Conservation (phyloP, 37 sponge, comb jelly and placozoan species). For the Cladorhizidae sp. region DNA sequence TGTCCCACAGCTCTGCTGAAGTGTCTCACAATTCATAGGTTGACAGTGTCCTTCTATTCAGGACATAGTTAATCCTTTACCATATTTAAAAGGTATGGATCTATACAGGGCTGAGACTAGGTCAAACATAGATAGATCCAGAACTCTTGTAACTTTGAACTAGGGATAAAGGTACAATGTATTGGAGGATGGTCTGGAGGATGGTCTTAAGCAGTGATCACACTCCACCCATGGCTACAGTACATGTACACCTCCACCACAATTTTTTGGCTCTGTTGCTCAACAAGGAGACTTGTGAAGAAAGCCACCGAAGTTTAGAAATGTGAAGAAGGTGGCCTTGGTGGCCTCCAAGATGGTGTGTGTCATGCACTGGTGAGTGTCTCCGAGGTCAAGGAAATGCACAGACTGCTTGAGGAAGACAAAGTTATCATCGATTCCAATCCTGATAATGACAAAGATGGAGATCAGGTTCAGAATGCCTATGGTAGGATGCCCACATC, state of each 20-base stretch:
- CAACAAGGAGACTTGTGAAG: conserved; percentile 76
- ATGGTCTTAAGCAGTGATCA: no score
- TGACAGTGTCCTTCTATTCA: no score
- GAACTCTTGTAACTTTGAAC: not conserved
- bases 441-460: conserved; percentile 86
- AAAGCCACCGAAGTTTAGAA: conserved; percentile 86
- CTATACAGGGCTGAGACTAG: no score
- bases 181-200: no score
- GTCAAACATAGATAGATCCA: no score
- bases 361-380: conserved; percentile 36
- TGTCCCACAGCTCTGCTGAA: no score
- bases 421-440: conserved; percentile 91
- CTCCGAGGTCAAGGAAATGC: conserved; percentile 9
- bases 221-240: not conserved
- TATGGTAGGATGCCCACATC: no score
- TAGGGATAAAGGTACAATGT: no score
- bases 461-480: conserved; percentile 77
- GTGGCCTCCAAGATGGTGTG: conserved; percentile 72
- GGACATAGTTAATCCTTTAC: no score
- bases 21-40: no score
- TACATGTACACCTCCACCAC: not conserved
- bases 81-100: no score
- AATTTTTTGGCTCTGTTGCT: no score
- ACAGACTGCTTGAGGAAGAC: conserved; percentile 78
- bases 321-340: conserved; percentile 88